Conservation (phyloP, 2,113 vertebrate genomes). For the Variabilichromis moorii region DNA sequence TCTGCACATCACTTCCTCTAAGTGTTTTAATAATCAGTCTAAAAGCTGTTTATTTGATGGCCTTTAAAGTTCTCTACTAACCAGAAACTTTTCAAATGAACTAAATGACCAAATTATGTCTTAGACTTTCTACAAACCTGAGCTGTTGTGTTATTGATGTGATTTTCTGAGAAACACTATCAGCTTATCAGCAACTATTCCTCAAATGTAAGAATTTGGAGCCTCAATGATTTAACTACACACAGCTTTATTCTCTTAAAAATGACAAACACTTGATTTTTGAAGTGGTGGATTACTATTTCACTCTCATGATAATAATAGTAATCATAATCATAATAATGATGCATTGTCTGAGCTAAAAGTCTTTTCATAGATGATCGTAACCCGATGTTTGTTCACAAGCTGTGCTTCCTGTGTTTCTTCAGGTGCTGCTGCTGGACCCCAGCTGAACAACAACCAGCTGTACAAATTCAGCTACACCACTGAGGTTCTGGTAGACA, state of each 20-base stretch:
- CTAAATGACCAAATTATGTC: not conserved
- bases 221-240: not conserved
- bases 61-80: not conserved
- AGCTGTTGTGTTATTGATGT: not conserved
- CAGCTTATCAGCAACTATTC: not conserved
- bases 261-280: not conserved
- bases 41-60: not conserved
- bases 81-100: not conserved
- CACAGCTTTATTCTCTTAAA: not conserved
- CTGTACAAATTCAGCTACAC: constrained; percentile 87
- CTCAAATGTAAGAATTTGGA: not conserved
- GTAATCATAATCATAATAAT: not conserved
- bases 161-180: not conserved
- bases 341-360: not conserved
- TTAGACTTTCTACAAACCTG: not conserved
- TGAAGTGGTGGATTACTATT: not conserved
- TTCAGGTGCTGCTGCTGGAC: constrained; percentile 83
- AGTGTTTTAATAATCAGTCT: not conserved
- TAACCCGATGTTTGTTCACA: not conserved
- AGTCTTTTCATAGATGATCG: not conserved
- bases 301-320: not conserved
- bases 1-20: not conserved
- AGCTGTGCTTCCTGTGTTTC: constrained; percentile 45
- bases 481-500: constrained; percentile 80
- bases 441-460: constrained; percentile 83